Evolutionary conservation across 1,140 invertebrate species (phyloP), one percentile per base, ranked within the genome.

Genomic region (Drosophila ironensis): DNA sequence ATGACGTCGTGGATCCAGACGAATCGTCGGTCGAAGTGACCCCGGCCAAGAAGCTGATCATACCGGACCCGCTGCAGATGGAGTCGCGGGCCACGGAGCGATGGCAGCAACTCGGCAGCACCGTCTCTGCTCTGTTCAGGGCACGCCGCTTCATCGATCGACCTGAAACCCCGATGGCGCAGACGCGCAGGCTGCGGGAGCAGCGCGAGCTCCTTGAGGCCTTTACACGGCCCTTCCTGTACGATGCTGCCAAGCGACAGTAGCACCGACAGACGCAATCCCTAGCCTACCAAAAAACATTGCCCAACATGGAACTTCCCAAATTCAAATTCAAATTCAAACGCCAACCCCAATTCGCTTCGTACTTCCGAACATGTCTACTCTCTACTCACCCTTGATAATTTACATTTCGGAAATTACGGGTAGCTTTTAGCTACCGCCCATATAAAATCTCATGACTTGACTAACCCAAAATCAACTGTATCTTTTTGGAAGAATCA

Each of bases 141-240:
- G 73, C 74, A 14, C 60, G 77, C 0, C 76, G 77, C n/a, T 33
- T 11, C 30, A 42, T 30, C 3, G 19, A 50, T 24, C 38, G 12
- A 0, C 1, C 12, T 1, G 22, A 72, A 5, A 27, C 72, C 1
- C 77, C 76, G 0, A 2, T 42, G 20, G 59, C 77, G 2, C 60
- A 72, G 40, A 53, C 47, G 12, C 67, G 67, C 14, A 60, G 76
- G 0, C 0, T 81, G 33, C 40, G 77, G 3, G 72, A 81, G 44
- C 76, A 81, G 9, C 72, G 77, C 0, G 72, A 82, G 20, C 54
- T 81, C 9, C 53, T 81, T 4, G 77, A 77, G 45, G 30, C 47
- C 3, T 81, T 81, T 27, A 77, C 77, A 9, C 44, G 76, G 2
- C 76, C 77, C 6, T 81, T 81, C 4, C 37, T 81, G 4, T 68